Conservation (phyloP, 2,113 vertebrate genomes). For the pig (Sus scrofa) region T2T-Sscrofa CM000814.6:2630001-2630500, state of each 20-base stretch:
- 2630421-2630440: no score
- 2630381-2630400: no score
- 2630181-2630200: neutral
- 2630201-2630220: constrained; percentile 28
- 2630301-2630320: accelerated
- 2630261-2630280: no score
- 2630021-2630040: constrained; percentile 70
- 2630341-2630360: neutral
- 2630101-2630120: neutral
- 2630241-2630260: neutral
- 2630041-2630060: constrained; percentile 60
- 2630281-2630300: neutral
- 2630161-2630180: neutral
- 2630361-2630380: no score
- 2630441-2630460: accelerated
- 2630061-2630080: constrained; percentile 25
- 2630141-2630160: neutral
- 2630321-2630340: neutral
- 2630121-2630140: neutral
- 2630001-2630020: constrained; percentile 74
- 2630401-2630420: neutral
- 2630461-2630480: neutral
- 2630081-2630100: neutral
- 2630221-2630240: neutral
- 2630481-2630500: neutral